Evolutionary conservation across 2,888 invertebrate species (phyloP), one percentile per base, ranked within the genome.

Genomic region (Hanleya hanleyi): DNA sequence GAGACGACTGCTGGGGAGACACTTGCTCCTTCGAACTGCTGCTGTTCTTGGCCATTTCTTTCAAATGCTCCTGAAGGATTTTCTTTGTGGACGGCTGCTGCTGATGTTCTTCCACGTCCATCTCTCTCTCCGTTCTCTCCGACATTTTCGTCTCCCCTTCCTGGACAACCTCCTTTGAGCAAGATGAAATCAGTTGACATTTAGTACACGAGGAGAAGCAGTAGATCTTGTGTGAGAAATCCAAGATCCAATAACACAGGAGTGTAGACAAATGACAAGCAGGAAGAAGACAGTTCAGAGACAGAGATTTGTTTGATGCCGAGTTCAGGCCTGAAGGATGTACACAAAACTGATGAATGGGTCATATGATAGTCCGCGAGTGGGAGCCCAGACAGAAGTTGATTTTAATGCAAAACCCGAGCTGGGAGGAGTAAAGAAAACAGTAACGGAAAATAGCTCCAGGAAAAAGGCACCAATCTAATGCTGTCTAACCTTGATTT

Each of bases 31-130:
- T 57, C 22, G 47, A 47, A 47, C n/a, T n/a, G 9, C 29, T 57
- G 57, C 57, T 57, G 4, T 22, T 57, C 57, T 57, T 57, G 26
- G 57, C 57, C 57, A 64, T 36, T 33, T 64, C 64, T 33, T 64
- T 64, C 64, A 36, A 36, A 36, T 64, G 37, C 18, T 64, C 64
- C 37, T 64, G 36, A 18, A 64, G 36, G 18, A 35, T 64, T 64
- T 64, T 64, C 37, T 64, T 64, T 18, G 64, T 37, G 36, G 64
- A 35, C 15, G 32, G n/a, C 35, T 64, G 64, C 15, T 18, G 35
- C 64, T 64, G 64, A 33, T 64, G 35, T 41, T 9, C 18, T 18
- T 15, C 18, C 47, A 41, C 47, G 47, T 15, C 47, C n/a, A n/a
- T n/a, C n/a, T n/a, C n/a, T n/a, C 29, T 57, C 57, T 4, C 29